Evolutionary conservation across 2,113 vertebrate species (phyloP), one percentile per base, ranked within the genome.

Genomic region (Grallaria varia): DNA sequence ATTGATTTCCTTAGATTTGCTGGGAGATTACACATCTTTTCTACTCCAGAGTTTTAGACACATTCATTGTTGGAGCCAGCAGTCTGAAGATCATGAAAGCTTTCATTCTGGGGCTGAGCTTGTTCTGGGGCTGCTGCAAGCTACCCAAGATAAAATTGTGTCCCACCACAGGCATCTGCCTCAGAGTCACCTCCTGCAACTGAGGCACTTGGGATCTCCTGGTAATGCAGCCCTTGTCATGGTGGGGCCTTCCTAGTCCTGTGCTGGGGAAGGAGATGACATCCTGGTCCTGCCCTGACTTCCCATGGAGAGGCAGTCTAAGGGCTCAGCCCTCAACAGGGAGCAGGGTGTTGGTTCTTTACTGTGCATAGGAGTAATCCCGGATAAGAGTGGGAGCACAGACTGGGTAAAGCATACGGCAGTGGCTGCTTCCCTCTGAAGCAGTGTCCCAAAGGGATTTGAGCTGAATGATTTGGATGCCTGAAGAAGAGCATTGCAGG

Each of bases 1-100:
- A 93, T 81, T 80, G 87, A 93, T 85, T 71, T 78, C 67, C 30
- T 78, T 80, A 73, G 42, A 68, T 87, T 92, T 87, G 12, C 47
- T 94, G 50, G 30, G 82, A 83, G 84, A 83, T 91, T 25, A 79
- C 74, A 47, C 42, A 67, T 60, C 60, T 90, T 84, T 89, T 75
- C 44, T 89, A 24, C 13, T 89, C 1, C 0, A 17, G 73, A 60
- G 15, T 78, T 91, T 92, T 71, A 63, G 69, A 45, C 89, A 69
- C 0, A 4, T 24, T 84, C 8, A 12, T 59, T 0, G 3, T 10
- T 56, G 44, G 62, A 94, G 40, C 27, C 69, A 75, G 17, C 22
- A 31, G 25, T 40, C 69, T 89, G 84, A 44, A 49, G 47, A 47
- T 5, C 8, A 22, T 20, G 37, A 62, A 62, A 47, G 20, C 11